Base-by-base conservation (phyloP, 2,797 vertebrate species). In the Mustela erminea region DNA sequence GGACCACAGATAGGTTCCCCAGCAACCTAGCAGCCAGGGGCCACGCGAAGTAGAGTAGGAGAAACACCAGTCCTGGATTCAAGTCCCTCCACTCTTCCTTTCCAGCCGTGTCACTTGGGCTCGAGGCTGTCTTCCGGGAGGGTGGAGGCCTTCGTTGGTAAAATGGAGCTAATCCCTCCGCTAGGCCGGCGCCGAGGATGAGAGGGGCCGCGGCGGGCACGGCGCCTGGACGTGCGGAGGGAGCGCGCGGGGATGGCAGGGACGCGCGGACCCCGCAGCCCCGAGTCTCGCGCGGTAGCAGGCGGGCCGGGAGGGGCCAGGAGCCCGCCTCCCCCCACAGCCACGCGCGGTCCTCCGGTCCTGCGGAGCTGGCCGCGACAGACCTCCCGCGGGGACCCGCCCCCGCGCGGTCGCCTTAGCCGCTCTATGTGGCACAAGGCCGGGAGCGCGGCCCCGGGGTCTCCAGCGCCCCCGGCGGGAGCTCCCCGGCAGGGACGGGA, bases 161-260 rank as follows among this genome's bases (percentile, higher is more conserved):
- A 78, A 68, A 60, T 2, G 81, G 52, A 15, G 7, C 27, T 43
- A 32, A 38, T 5, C 18, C 3, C 21, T 21, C 18, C 1, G 1
- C 46, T 18, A 52, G 7, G 9, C 52, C 10, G 7, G 1, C 11
- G 8, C 18, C 18, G 52, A 41, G 25, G 18, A 23, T 68, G 2
- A 35, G 17, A 20, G 8, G 68, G 54, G 14, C 4, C 10, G 0
- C 41, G 4, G n/a, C 41, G 2, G n/a, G 2, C 46, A 9, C 20
- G 11, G 13, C 9, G 2, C 46, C 17, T 0, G 21, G 41, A 25
- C 10, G 3, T 23, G 21, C 25, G 7, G 83, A 56, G 54, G 29
- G 43, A 11, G 38, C 25, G 4, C 12, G 3, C 3, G 7, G n/a
- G 2, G 13, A 32, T 3, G 35, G 52, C n/a, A 20, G 54, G 25